A percentile compares a stretch with the other conserved stretches of the same genome.
phyloP scores from a whole-genome alignment of 2,797 vertebrate species.

The Lerista edwardsae region DNA sequence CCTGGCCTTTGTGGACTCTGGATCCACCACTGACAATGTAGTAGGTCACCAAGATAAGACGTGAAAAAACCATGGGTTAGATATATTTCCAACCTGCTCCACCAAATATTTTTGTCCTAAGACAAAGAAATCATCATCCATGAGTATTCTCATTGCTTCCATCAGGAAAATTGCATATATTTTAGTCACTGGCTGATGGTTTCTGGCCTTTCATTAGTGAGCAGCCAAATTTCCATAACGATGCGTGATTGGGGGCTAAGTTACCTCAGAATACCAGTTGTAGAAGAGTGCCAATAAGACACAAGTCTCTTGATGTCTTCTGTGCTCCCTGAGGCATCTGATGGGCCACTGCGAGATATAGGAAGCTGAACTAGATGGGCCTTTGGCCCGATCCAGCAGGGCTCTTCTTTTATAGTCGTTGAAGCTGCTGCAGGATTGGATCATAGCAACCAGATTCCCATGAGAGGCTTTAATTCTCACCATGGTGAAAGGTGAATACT shows the following conservation, averaged over 20 bases:
- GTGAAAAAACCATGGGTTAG: not conserved
- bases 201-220: not conserved
- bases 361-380: no score
- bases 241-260: rapidly evolving
- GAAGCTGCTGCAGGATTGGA: not conserved
- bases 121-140: not conserved
- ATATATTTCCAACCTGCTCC: not conserved
- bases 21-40: no score
- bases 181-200: not conserved
- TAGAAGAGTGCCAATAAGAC: no score
- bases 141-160: not conserved
- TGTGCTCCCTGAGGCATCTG: no score
- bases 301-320: no score
- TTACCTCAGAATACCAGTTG: no score
- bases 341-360: no score
- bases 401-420: no score
- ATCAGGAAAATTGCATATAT: not conserved
- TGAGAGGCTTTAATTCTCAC: not conserved
- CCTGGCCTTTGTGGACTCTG: no score
- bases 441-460: rapidly evolving
- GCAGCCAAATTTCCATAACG: rapidly evolving
- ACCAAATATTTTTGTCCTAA: rapidly evolving
- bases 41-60: constrained; percentile 12
- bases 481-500: rapidly evolving
- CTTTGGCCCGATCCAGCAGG: no score